Percentiles rank a stretch among this genome's conserved stretches.
Evolutionary conservation across 2,888 invertebrate genomes (phyloP).

Genomic region (Drosophila quasianomalipes): DNA sequence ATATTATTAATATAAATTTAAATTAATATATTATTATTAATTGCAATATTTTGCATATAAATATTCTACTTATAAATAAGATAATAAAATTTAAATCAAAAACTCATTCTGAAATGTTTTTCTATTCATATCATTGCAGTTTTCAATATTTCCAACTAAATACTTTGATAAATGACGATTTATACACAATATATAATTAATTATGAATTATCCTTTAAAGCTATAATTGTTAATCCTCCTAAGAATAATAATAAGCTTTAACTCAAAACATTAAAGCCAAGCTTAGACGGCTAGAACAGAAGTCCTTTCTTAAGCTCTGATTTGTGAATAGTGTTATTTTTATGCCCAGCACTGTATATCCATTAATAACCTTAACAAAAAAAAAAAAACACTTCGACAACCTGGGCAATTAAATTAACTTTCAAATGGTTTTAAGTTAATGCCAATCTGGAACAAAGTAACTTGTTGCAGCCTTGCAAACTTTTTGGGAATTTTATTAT

Average conservation of each 20-base stretch:
- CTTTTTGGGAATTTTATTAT: not conserved
- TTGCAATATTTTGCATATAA: not conserved
- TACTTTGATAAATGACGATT: not conserved
- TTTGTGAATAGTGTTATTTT: not conserved
- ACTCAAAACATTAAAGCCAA: not conserved
- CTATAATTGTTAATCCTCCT: not conserved
- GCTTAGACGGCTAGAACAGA: not conserved
- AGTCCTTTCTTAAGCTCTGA: not conserved
- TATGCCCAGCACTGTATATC: not conserved
- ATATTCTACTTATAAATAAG: accelerated
- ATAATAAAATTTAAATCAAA: not conserved
- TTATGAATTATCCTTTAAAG: not conserved
- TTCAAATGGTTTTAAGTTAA: not conserved
- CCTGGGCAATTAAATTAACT: not conserved
- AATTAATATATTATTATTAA: not conserved
- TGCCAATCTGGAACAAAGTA: not conserved
- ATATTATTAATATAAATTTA: not conserved
- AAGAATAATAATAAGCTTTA: no score
- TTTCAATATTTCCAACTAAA: not conserved
- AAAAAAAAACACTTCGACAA: not conserved
- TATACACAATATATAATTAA: not conserved
- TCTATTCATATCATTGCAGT: not conserved
- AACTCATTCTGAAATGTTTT: not conserved
- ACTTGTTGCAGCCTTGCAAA: not conserved
- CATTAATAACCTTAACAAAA: not conserved